Evolutionary conservation across 2,888 invertebrate genomes (phyloP).

Genomic region (Byasa hedistus): DNA sequence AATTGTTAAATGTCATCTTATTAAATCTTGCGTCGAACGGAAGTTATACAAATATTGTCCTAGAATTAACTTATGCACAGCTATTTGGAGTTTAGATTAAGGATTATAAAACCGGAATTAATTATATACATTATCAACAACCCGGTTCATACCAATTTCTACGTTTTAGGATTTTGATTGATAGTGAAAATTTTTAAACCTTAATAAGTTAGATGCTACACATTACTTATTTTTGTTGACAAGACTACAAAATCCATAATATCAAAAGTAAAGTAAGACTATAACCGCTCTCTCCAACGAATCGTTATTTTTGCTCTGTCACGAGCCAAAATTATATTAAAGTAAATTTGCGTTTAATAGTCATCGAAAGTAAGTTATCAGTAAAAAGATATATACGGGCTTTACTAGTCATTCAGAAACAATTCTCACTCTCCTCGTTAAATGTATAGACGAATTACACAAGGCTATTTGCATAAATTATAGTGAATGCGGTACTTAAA

Average conservation of each 20-base stretch:
- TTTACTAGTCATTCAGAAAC: background rate
- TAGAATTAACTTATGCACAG: background rate
- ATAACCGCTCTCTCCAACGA: background rate
- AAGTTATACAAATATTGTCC: background rate
- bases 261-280: background rate
- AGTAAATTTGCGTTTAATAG: too few species aligned
- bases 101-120: conserved; percentile 1
- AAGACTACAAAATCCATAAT: background rate
- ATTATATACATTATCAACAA: background rate
- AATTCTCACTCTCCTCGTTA: background rate
- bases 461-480: background rate
- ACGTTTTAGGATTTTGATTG: background rate
- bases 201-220: too few species aligned
- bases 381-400: background rate
- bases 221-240: too few species aligned
- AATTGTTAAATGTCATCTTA: conserved; percentile 24
- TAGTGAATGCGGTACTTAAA: background rate
- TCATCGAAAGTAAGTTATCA: too few species aligned
- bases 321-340: too few species aligned
- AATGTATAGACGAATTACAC: background rate
- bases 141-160: too few species aligned
- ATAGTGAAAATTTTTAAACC: background rate
- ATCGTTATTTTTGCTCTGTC: background rate
- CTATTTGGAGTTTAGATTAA: background rate
- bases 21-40: conserved; percentile 8